These are phyloP conservation scores for Dynastes maya DNA, from an alignment of 2,888 invertebrate genomes.

Conservation along the genomic window DNA sequence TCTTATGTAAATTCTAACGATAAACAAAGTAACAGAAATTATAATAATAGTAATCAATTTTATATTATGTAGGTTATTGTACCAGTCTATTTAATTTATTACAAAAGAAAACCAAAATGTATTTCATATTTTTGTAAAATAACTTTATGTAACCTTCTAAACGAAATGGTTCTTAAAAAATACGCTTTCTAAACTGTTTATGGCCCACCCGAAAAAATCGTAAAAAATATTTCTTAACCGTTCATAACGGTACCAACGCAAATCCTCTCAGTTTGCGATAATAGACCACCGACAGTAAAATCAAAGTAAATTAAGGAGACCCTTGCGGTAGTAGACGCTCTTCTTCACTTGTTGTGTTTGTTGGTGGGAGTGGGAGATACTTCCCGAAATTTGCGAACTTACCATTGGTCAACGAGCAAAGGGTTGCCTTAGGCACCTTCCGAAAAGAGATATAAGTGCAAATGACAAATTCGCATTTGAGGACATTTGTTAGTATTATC, in stretches of 20 bases:
- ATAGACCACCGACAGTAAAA: slow-evolving; percentile 28
- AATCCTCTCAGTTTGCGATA: slow-evolving; percentile 17
- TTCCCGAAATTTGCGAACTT: slow-evolving; percentile 53
- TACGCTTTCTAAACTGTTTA: slow-evolving; percentile 27
- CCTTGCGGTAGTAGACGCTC: slow-evolving; percentile 27
- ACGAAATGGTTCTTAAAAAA: slow-evolving; percentile 2
- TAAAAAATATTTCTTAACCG: slow-evolving; percentile 29
- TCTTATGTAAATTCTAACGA: too few relatives aligned
- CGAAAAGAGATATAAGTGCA: slow-evolving; percentile 55
- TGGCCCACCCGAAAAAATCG: slow-evolving; percentile 8
- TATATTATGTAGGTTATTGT: too few relatives aligned
- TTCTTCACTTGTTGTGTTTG: slow-evolving; percentile 24
- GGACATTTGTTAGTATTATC: slow-evolving; percentile 1
- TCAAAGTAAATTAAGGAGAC: slow-evolving; percentile 34
- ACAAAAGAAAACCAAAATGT: too few relatives aligned
- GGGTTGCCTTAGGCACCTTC: slow-evolving; percentile 56
- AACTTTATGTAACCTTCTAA: background rate
- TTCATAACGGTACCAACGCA: slow-evolving; percentile 35
- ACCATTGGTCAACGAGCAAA: slow-evolving; percentile 56
- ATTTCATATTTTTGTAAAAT: too few relatives aligned
- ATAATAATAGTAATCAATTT: too few relatives aligned
- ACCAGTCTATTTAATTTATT: too few relatives aligned
- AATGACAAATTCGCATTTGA: slow-evolving; percentile 44
- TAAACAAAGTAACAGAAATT: too few relatives aligned
- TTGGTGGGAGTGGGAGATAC: slow-evolving; percentile 48